Evolutionary conservation across 2,113 vertebrate genomes (phyloP).

Genomic region (Anseranas semipalmata): DNA sequence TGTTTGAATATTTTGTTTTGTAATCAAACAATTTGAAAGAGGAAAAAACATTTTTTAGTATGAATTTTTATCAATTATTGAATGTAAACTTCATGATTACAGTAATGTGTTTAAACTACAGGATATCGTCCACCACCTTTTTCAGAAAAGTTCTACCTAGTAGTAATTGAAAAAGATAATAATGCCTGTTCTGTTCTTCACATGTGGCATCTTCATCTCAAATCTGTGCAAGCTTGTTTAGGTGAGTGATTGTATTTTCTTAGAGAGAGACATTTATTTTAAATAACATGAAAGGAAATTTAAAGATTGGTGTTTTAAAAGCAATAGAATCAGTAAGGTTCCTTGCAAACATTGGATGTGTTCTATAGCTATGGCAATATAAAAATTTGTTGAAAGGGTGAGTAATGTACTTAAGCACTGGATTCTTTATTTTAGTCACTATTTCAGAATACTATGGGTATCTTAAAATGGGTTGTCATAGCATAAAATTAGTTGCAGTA

Average conservation of each 20-base stretch:
- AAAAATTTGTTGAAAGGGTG: not conserved
- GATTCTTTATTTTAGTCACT: not conserved
- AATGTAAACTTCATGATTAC: not conserved
- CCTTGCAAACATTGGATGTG: not conserved
- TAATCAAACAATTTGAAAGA: not conserved
- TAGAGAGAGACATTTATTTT: not conserved
- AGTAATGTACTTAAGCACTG: not conserved
- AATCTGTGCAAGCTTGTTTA: conserved; percentile 93
- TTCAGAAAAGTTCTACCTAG: conserved; percentile 98
- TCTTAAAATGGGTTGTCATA: not conserved
- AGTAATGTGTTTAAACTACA: conserved; percentile 61
- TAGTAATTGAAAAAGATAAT: conserved; percentile 94
- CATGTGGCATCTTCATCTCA: conserved; percentile 98
- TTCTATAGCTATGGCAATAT: not conserved
- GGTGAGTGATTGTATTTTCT: conserved; percentile 78
- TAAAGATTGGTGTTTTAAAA: not conserved
- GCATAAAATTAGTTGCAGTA: not conserved
- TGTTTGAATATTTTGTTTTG: not conserved
- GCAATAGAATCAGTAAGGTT: not conserved
- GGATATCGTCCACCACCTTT: conserved; percentile 92
- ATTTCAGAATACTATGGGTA: not conserved
- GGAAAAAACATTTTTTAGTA: fast-evolving
- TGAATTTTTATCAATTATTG: not conserved
- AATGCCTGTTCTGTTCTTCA: conserved; percentile 89
- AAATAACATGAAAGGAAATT: not conserved